These are phyloP conservation scores for Ophiothrix spiculata DNA, from an alignment of 35 echinoderm and acorn worm genomes.

Conservation along the genomic window DNA sequence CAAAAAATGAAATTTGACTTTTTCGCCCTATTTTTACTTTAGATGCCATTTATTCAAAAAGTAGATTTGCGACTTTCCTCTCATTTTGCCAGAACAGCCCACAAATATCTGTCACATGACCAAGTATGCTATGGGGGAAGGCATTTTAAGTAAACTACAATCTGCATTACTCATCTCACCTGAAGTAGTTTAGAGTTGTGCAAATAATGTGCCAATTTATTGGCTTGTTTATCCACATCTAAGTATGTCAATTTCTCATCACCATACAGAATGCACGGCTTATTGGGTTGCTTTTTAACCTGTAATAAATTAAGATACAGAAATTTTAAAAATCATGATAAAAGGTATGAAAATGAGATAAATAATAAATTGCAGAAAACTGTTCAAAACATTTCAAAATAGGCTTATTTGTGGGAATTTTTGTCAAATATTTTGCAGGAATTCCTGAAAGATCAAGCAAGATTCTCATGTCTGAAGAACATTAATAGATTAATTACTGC, in stretches of 20 bases:
- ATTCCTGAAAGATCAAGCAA: not conserved
- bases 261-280: not conserved
- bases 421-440: not conserved
- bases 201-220: not conserved
- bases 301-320: not conserved
- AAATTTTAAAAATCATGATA: too few relatives aligned
- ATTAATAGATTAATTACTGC: not conserved
- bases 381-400: not conserved
- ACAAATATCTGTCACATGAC: too few relatives aligned
- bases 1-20: too few relatives aligned
- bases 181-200: not conserved
- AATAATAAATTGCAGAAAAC: too few relatives aligned
- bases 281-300: not conserved
- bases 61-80: too few relatives aligned
- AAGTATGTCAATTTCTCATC: not conserved
- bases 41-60: too few relatives aligned
- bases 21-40: too few relatives aligned
- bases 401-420: not conserved
- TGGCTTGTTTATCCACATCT: not conserved
- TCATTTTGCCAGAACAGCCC: too few relatives aligned
- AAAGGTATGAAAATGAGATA: too few relatives aligned
- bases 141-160: too few relatives aligned
- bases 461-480: not conserved
- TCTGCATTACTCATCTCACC: not conserved
- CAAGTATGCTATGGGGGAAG: too few relatives aligned